A percentile compares a stretch with the other conserved stretches of the same genome.
These are phyloP conservation scores for Trichomycterus rosablanca DNA, from an alignment of 2,113 vertebrate genomes.

Conservation along the genomic window DNA sequence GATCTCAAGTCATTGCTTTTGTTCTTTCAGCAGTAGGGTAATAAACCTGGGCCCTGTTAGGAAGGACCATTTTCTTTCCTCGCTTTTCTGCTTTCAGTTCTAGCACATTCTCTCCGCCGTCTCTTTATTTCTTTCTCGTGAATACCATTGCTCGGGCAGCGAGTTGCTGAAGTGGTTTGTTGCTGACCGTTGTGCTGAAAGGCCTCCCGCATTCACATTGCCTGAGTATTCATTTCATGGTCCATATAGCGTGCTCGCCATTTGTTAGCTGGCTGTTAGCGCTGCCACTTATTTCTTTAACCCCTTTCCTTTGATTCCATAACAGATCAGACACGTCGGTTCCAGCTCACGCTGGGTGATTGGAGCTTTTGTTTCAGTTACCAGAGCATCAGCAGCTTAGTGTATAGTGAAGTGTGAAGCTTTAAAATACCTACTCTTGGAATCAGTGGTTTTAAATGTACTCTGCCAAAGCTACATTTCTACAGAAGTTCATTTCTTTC, in stretches of 20 bases:
- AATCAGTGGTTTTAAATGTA: not conserved
- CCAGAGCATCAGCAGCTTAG: slow-evolving; percentile 29
- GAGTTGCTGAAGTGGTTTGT: slow-evolving; percentile 75
- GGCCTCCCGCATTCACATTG: slow-evolving; percentile 70
- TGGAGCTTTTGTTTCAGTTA: slow-evolving; percentile 58
- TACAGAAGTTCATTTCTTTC: too few species aligned
- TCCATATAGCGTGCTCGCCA: slow-evolving; percentile 74
- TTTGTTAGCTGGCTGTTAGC: slow-evolving; percentile 77
- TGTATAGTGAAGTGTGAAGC: not conserved
- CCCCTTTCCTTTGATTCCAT: slow-evolving; percentile 71
- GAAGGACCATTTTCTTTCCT: slow-evolving; percentile 8
- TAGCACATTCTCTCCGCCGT: slow-evolving; percentile 21
- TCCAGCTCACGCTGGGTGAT: slow-evolving; percentile 50
- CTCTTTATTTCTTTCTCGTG: slow-evolving; percentile 52
- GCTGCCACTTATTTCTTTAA: slow-evolving; percentile 71
- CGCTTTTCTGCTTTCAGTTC: slow-evolving; percentile 37
- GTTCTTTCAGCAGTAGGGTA: slow-evolving; percentile 22
- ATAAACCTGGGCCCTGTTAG: slow-evolving; percentile 3
- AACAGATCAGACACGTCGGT: slow-evolving; percentile 73
- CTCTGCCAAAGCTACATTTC: too few species aligned
- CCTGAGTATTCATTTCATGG: slow-evolving; percentile 79
- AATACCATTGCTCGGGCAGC: slow-evolving; percentile 71
- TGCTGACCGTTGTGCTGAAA: slow-evolving; percentile 77
- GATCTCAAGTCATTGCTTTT: not conserved
- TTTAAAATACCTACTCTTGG: too few species aligned